Evolutionary conservation across 2,113 vertebrate species (phyloP).

Genomic region (Xenopus laevis): DNA sequence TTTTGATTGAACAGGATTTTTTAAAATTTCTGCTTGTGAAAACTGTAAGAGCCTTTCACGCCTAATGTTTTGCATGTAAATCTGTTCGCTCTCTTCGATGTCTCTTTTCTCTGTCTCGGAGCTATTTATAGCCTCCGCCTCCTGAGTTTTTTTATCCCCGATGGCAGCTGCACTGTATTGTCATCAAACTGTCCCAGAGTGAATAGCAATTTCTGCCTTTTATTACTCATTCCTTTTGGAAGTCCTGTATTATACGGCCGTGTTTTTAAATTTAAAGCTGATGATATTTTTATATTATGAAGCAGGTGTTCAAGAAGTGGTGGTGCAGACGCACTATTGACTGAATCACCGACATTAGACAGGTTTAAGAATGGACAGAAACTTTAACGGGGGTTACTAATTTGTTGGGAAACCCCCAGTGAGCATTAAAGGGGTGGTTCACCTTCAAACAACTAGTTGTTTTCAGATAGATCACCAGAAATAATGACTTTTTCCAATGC

Average conservation of each 20-base stretch:
- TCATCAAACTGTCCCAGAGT: conserved; percentile 30
- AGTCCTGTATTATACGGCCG: conserved; percentile 14
- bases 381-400: too few species aligned
- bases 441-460: too few species aligned
- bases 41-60: conserved; percentile 41
- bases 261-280: neutral
- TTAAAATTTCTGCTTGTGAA: conserved; percentile 47
- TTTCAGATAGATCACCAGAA: too few species aligned
- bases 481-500: too few species aligned
- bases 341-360: conserved; percentile 11
- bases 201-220: neutral
- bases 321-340: conserved; percentile 4
- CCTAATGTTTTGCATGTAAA: conserved; percentile 54
- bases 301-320: neutral
- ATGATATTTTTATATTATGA: neutral
- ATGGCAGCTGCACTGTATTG: conserved; percentile 3
- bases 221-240: conserved; percentile 1
- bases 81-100: conserved; percentile 47
- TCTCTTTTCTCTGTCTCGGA: conserved; percentile 40
- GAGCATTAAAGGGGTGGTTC: too few species aligned
- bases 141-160: conserved; percentile 30
- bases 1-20: conserved; percentile 16
- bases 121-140: conserved; percentile 42
- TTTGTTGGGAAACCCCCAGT: too few species aligned
- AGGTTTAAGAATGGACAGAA: too few species aligned